A percentile compares a stretch with the other conserved stretches of the same genome.
Conservation (phyloP, 2,113 vertebrate species). For the Formicarius rufipectus region DNA sequence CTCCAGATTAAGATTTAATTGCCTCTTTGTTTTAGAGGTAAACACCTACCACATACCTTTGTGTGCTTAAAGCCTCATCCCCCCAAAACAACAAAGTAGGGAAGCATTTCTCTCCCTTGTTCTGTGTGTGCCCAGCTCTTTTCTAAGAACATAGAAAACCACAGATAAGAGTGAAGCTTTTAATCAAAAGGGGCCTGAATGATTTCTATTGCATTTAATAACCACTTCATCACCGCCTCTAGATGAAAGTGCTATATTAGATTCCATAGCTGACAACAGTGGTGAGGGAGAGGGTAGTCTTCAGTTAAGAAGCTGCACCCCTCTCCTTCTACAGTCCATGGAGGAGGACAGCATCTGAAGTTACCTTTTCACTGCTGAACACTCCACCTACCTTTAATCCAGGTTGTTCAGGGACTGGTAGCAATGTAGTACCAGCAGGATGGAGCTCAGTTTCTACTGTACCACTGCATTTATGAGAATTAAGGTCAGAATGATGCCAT, state of each 20-base stretch:
- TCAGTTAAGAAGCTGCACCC: background rate
- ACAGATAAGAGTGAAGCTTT: slow-evolving; percentile 23
- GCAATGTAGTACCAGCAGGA: background rate
- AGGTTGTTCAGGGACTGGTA: background rate
- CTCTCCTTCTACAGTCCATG: background rate
- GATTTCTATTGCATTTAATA: slow-evolving; percentile 55
- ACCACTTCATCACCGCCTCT: slow-evolving; percentile 34
- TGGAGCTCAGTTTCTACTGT: background rate
- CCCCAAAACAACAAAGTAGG: background rate
- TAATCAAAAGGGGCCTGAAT: slow-evolving; percentile 26
- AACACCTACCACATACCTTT: background rate
- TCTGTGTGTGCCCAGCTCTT: background rate
- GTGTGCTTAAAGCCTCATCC: background rate
- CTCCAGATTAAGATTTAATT: background rate
- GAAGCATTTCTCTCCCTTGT: background rate
- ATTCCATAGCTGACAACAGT: background rate
- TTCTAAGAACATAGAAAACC: background rate
- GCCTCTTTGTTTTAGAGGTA: background rate
- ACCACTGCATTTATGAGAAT: background rate
- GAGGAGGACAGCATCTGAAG: background rate
- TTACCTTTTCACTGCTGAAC: background rate
- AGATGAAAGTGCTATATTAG: background rate
- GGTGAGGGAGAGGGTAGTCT: background rate
- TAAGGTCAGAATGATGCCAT: background rate
- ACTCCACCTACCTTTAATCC: background rate